phyloP scores from a whole-genome alignment of 2,797 vertebrate species.

The Lagorchestes hirsutus region DNA sequence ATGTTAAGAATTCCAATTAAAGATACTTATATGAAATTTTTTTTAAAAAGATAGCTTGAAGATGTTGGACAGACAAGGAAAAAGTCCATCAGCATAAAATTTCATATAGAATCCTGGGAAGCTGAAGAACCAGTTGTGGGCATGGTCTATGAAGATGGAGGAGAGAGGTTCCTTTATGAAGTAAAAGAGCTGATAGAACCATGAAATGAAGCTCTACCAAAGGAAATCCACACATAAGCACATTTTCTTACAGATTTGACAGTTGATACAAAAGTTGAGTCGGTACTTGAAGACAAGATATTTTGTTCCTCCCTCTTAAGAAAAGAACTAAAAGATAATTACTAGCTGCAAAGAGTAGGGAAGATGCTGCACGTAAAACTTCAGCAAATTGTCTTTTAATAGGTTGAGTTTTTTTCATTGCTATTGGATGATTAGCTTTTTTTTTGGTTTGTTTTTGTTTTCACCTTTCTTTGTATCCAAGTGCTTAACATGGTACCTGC shows the following conservation, averaged over 20 bases:
- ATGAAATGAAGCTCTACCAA: background rate
- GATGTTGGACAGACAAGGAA: background rate
- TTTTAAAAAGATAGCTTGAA: background rate
- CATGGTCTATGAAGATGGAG: background rate
- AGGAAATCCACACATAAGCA: background rate
- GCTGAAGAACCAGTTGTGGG: background rate
- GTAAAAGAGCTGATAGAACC: background rate
- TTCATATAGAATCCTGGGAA: background rate
- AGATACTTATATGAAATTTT: background rate
- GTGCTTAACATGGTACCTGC: background rate
- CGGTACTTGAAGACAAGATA: background rate
- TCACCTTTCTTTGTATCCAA: background rate
- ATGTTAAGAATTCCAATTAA: background rate
- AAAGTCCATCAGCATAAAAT: background rate
- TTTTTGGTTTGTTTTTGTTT: background rate
- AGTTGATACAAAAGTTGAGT: background rate
- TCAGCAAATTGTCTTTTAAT: background rate
- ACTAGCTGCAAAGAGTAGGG: background rate
- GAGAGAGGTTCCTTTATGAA: background rate
- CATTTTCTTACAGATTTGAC: background rate
- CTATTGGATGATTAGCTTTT: background rate
- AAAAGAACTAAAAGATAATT: background rate
- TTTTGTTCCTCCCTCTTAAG: background rate
- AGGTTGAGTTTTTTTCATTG: background rate
- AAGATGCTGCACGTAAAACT: background rate